Percentiles rank a stretch among this genome's conserved stretches.
Evolutionary conservation across 2,888 invertebrate genomes (phyloP).

Genomic region (Spisula subtruncata): DNA sequence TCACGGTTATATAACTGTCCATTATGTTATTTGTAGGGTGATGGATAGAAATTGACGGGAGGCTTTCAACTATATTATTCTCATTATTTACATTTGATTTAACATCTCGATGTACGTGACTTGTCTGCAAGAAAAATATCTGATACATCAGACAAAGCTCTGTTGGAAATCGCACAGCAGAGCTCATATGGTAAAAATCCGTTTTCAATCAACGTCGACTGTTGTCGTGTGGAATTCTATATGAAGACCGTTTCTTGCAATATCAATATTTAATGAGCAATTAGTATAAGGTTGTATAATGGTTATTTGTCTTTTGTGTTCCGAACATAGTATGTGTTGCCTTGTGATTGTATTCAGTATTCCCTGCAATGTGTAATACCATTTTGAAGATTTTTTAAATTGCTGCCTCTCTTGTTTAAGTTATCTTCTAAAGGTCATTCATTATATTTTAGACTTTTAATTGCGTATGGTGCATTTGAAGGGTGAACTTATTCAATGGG

Average conservation of each 20-base stretch:
- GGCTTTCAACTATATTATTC: conserved; percentile 29
- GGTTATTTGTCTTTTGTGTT: neutral
- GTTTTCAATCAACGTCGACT: neutral
- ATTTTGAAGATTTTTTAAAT: no score
- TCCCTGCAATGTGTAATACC: no score
- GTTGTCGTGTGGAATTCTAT: neutral
- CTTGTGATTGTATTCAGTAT: no score
- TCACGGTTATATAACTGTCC: conserved; percentile 25
- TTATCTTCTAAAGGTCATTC: no score
- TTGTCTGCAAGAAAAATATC: neutral
- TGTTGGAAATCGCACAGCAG: no score
- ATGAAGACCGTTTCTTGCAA: neutral
- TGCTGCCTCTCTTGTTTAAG: no score
- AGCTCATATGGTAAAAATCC: neutral
- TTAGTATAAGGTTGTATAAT: no score
- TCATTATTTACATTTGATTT: conserved; percentile 27
- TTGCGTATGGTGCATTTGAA: no score
- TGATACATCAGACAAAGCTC: neutral
- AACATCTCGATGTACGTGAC: neutral
- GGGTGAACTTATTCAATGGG: no score
- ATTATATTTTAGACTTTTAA: no score
- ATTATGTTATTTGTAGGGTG: conserved; percentile 41
- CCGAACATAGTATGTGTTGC: neutral
- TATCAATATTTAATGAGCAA: neutral
- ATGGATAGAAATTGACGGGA: conserved; percentile 35